Evolutionary conservation across 2,888 invertebrate genomes (phyloP), one percentile per base, ranked within the genome.

Genomic region (Chymomyza procnemis): DNA sequence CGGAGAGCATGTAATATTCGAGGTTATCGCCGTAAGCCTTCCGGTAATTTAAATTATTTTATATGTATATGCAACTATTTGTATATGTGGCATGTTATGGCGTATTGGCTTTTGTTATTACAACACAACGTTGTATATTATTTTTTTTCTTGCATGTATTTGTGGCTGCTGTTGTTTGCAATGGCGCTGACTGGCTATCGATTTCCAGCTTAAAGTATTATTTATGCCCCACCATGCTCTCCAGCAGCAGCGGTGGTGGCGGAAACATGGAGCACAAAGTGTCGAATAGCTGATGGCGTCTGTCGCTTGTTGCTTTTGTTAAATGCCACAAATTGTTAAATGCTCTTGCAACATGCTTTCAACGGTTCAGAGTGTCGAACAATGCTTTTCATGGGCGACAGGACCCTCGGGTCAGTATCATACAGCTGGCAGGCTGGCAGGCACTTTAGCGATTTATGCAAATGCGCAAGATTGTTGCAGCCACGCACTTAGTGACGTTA

Each of bases 401-500:
- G 59, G 52, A 41, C 34, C 60, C 66, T 60, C 47, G 34, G 34
- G 34, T 41, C 34, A 41, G 34, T 41, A 41, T 41, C 67, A 26
- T 26, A 4, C 26, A 26, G 26, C 26, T 6, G 26, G 26, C 26
- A 26, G 6, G 26, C 26, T 26, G 26, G 26, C 26, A 16, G 58
- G 63, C 52, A 71, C 71, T 57, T 55, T 66, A 71, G 63, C 69
- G 73, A 73, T 73, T 73, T 73, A 73, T 73, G 73, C 73, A 73
- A 73, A 73, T 73, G 73, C 66, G 69, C 19, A 16, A 19, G 50
- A 41, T 41, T 41, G 34, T 18, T 46, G 47, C 50, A 61, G 50
- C 8, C 61, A 61, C 68, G 75, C 75, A 75, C 74, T 75, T 75
- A 74, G 74, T 67, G 74, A 67, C 71, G 71, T 71, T 74, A 74